These are phyloP conservation scores for Eilema griseolum DNA, from an alignment of 2,888 invertebrate species.

Conservation along the genomic window DNA sequence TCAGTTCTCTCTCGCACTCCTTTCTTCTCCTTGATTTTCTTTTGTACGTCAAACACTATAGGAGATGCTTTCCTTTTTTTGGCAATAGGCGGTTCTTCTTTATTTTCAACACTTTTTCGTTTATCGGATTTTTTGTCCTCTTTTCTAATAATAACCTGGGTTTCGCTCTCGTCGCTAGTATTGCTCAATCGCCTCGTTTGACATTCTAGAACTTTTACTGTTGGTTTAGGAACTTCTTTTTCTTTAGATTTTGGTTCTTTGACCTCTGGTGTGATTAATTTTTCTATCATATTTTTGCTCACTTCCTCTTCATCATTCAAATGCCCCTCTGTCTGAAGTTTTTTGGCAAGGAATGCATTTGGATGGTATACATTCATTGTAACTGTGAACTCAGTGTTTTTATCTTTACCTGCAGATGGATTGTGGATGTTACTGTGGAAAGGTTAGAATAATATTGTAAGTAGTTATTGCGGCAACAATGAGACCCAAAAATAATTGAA, in stretches of 20 bases:
- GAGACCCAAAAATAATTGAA: too few species aligned
- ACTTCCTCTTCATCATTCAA: constrained; percentile 69
- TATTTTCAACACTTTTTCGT: constrained; percentile 50
- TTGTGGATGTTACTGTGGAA: constrained; percentile 77
- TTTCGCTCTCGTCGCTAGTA: constrained; percentile 71
- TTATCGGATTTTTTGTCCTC: constrained; percentile 53
- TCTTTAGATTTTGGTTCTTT: constrained; percentile 38
- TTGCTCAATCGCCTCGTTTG: constrained; percentile 56
- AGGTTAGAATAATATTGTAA: not conserved
- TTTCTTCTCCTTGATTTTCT: constrained; percentile 64
- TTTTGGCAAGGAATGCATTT: constrained; percentile 81
- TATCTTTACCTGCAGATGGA: constrained; percentile 71
- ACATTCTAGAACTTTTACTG: constrained; percentile 39
- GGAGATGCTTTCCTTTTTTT: constrained; percentile 85
- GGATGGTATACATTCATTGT: constrained; percentile 91
- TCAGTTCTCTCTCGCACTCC: constrained; percentile 79
- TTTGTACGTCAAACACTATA: constrained; percentile 84
- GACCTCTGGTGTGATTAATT: constrained; percentile 35
- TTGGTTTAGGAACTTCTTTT: constrained; percentile 26
- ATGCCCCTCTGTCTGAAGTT: constrained; percentile 79
- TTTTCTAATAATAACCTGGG: constrained; percentile 69
- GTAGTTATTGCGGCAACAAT: too few species aligned
- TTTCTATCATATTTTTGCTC: constrained; percentile 39
- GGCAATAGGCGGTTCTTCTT: constrained; percentile 51
- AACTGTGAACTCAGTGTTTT: constrained; percentile 92